These are phyloP conservation scores for Chalcosyrphus nemorum DNA, from an alignment of 2,888 invertebrate species.

Conservation along the genomic window DNA sequence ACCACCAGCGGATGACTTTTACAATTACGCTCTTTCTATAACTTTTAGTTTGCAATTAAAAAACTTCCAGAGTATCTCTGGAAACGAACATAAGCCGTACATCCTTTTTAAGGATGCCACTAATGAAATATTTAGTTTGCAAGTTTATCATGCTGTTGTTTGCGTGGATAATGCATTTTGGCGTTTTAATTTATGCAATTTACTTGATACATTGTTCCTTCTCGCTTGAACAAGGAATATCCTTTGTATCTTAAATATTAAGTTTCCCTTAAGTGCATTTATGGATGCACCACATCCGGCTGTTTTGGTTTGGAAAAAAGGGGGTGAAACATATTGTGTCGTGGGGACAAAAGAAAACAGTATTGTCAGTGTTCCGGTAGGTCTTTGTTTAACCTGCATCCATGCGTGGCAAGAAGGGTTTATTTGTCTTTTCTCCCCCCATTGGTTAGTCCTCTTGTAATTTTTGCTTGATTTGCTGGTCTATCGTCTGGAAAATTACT, in stretches of 20 bases:
- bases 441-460: background rate
- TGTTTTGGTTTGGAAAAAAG: too few species aligned
- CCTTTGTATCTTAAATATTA: background rate
- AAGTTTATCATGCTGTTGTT: background rate
- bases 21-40: background rate
- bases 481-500: conserved; percentile 17
- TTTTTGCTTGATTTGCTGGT: conserved; percentile 23
- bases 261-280: background rate
- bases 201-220: background rate
- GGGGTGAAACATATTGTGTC: background rate
- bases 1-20: conserved; percentile 24
- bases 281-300: conserved; percentile 1
- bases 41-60: background rate
- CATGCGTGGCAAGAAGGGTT: conserved; percentile 21
- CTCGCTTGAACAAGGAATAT: background rate
- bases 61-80: background rate
- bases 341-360: background rate
- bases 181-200: conserved; percentile 13
- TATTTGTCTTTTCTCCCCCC: background rate
- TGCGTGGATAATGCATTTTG: background rate
- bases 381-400: background rate
- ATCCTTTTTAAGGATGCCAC: background rate
- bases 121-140: conserved; percentile 23
- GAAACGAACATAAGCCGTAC: background rate
- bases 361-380: background rate